Percentiles rank a stretch among this genome's conserved stretches.
Evolutionary conservation across 2,888 invertebrate species (phyloP).

Genomic region (Orchesella flavescens): DNA sequence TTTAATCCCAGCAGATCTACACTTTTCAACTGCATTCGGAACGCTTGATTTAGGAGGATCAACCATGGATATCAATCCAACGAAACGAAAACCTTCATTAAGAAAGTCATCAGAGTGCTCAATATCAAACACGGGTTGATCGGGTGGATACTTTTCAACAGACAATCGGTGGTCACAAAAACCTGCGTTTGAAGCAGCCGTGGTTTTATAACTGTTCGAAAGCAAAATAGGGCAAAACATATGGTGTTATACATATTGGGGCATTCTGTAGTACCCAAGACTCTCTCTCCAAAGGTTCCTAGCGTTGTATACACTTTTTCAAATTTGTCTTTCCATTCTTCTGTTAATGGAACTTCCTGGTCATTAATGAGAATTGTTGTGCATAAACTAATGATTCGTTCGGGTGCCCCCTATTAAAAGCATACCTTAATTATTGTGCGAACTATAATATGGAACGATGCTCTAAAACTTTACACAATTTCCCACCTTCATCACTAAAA

Average conservation of each 20-base stretch:
- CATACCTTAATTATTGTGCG: too few species aligned
- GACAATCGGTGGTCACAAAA: slow-evolving; percentile 74
- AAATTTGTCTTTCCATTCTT: slow-evolving; percentile 77
- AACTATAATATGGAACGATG: too few species aligned
- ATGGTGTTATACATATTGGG: too few species aligned
- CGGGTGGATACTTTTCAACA: slow-evolving; percentile 76
- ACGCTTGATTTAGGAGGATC: slow-evolving; percentile 82
- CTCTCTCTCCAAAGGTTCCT: slow-evolving; percentile 89
- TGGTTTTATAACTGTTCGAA: too few species aligned
- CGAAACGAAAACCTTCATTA: slow-evolving; percentile 78
- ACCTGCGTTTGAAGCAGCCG: slow-evolving; percentile 63
- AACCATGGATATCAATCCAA: slow-evolving; percentile 83
- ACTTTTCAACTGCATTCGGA: slow-evolving; percentile 81
- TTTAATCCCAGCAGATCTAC: slow-evolving; percentile 80
- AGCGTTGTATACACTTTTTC: slow-evolving; percentile 83
- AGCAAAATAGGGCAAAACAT: too few species aligned
- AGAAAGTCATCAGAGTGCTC: slow-evolving; percentile 81
- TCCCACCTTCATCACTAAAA: slow-evolving; percentile 70
- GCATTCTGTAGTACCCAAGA: slow-evolving; percentile 78
- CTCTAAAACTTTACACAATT: too few species aligned
- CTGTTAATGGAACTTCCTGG: slow-evolving; percentile 76
- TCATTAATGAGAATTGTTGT: slow-evolving; percentile 78
- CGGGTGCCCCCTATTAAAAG: slow-evolving; percentile 79
- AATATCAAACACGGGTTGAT: slow-evolving; percentile 77
- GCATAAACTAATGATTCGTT: slow-evolving; percentile 81